Percentiles rank a stretch among this genome's conserved stretches.
Evolutionary conservation across 2,888 invertebrate genomes (phyloP).

Genomic region (Drosophila kambysellisi): DNA sequence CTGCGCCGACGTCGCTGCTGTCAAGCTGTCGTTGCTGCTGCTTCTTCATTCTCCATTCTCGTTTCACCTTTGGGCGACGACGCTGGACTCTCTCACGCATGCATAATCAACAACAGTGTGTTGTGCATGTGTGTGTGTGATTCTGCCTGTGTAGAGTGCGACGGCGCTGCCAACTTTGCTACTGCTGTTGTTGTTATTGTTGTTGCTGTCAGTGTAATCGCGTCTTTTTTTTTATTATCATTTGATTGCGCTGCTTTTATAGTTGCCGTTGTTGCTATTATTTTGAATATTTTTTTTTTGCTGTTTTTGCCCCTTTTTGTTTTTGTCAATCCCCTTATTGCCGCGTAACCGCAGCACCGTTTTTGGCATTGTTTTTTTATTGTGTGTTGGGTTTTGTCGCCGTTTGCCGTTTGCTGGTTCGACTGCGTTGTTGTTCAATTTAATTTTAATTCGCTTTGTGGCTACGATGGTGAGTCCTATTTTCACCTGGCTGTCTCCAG

Average conservation of each 20-base stretch:
- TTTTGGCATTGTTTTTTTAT: constrained; percentile 35
- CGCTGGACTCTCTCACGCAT: constrained; percentile 68
- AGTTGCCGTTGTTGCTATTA: constrained; percentile 55
- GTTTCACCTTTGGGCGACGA: constrained; percentile 68
- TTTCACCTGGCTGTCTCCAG: constrained; percentile 44
- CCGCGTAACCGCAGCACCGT: constrained; percentile 38
- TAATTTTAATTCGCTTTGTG: constrained; percentile 45
- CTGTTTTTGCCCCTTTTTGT: constrained; percentile 60
- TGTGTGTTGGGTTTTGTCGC: constrained; percentile 17
- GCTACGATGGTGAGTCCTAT: constrained; percentile 43
- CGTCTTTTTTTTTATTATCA: constrained; percentile 79
- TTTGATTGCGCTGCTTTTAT: constrained; percentile 79
- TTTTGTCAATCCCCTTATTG: constrained; percentile 64
- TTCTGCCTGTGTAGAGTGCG: constrained; percentile 17
- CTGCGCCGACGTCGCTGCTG: constrained; percentile 27
- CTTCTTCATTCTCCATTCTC: constrained; percentile 54
- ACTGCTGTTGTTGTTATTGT: constrained; percentile 5
- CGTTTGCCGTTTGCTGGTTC: constrained; percentile 13
- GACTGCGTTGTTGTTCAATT: constrained; percentile 33
- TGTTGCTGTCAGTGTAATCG: constrained; percentile 56
- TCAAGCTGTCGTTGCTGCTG: constrained; percentile 11
- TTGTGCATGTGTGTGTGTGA: constrained; percentile 24
- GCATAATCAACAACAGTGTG: constrained; percentile 70
- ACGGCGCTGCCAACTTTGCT: constrained; percentile 32
- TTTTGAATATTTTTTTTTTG: constrained; percentile 22